These are phyloP conservation scores for Dinoponera quadriceps DNA, from an alignment of 1,140 invertebrate genomes.

Conservation along the genomic window DNA sequence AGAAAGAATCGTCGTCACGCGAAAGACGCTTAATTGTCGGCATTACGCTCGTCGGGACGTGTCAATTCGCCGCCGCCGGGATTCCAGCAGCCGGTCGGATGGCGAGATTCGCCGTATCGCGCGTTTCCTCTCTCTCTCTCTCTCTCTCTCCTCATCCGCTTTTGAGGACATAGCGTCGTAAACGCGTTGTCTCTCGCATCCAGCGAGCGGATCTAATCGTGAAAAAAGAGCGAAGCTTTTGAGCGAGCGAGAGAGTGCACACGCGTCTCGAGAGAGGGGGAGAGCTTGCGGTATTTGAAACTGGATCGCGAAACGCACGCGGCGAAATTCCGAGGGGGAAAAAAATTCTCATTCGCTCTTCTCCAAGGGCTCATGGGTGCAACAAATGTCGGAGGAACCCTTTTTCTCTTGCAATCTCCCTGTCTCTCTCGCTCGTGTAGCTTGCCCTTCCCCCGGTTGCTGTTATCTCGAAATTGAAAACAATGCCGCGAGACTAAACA, in stretches of 20 bases:
- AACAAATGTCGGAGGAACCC: constrained; percentile 21
- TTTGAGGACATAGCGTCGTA: background rate
- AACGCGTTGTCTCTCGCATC: constrained; percentile 15
- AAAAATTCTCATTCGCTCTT: constrained; percentile 2
- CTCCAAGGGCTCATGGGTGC: background rate
- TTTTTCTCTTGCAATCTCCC: background rate
- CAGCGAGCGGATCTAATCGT: background rate
- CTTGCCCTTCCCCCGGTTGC: constrained; percentile 39
- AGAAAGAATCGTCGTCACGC: constrained; percentile 24
- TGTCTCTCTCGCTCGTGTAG: background rate
- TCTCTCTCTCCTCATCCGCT: background rate
- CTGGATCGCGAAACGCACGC: background rate
- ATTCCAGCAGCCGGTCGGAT: background rate
- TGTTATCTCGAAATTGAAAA: constrained; percentile 60
- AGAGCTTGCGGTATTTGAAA: background rate
- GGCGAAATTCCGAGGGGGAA: constrained; percentile 14
- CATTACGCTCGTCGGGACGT: background rate
- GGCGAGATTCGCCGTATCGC: background rate
- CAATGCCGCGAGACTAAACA: constrained; percentile 60
- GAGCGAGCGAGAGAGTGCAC: background rate
- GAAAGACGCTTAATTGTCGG: constrained; percentile 44
- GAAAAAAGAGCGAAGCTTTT: constrained; percentile 1
- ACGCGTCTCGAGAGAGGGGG: too few relatives aligned
- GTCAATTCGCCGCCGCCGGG: background rate
- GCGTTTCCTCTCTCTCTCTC: too few relatives aligned